These are phyloP conservation scores for Oenanthe melanoleuca DNA, from an alignment of 2,113 vertebrate species.

Conservation along the genomic window DNA sequence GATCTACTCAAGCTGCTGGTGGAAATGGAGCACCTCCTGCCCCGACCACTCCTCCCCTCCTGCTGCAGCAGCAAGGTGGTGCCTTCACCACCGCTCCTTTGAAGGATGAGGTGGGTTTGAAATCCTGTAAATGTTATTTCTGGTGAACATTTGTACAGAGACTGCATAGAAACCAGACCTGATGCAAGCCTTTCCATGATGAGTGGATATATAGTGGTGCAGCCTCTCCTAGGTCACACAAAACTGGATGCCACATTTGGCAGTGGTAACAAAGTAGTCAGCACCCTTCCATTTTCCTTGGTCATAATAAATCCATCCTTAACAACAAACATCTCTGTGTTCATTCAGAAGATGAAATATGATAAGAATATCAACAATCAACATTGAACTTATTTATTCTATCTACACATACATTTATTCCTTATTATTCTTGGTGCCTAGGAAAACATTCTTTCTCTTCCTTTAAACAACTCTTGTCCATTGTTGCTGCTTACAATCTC, in stretches of 20 bases:
- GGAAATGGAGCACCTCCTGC: neutral
- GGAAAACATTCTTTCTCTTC: constrained; percentile 12
- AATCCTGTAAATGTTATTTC: neutral
- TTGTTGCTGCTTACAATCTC: constrained; percentile 30
- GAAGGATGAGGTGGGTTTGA: neutral
- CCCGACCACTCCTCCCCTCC: neutral
- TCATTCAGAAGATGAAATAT: neutral
- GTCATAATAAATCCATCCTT: neutral
- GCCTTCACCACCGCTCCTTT: neutral
- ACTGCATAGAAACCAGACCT: neutral
- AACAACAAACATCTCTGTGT: neutral
- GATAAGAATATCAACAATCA: neutral
- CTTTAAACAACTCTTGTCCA: constrained; percentile 24
- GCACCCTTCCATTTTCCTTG: neutral
- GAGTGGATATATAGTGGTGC: neutral
- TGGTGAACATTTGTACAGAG: neutral
- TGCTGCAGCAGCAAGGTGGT: neutral
- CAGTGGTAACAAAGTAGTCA: neutral
- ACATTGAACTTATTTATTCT: neutral
- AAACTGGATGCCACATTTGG: neutral
- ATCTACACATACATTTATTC: neutral
- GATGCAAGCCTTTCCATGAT: neutral
- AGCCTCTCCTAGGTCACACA: neutral
- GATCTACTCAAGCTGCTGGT: neutral
- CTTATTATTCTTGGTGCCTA: neutral